These are phyloP conservation scores for Caenorhabditis sulstoni DNA, from an alignment of 2,888 invertebrate genomes.

Conservation along the genomic window DNA sequence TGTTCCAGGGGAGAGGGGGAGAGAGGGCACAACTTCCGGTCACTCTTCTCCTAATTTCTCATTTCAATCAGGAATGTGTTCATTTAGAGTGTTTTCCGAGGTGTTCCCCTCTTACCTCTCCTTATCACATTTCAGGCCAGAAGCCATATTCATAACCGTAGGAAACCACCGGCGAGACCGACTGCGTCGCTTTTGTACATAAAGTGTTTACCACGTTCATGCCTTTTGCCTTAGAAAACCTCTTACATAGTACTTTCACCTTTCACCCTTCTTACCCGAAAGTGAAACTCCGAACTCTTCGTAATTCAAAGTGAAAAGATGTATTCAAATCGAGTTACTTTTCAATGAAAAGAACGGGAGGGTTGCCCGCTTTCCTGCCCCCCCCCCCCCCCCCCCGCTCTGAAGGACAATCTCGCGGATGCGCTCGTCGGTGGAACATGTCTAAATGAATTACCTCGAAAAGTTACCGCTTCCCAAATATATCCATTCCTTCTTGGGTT, in stretches of 20 bases:
- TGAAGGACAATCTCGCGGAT: conserved; percentile 46
- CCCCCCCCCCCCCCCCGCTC: neutral
- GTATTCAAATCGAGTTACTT: conserved; percentile 48
- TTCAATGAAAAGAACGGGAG: conserved; percentile 35
- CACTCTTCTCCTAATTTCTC: neutral
- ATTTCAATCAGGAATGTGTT: neutral
- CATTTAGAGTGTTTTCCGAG: too few relatives aligned
- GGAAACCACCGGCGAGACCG: too few relatives aligned
- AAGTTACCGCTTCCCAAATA: conserved; percentile 27
- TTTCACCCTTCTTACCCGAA: neutral
- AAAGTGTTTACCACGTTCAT: too few relatives aligned
- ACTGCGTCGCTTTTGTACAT: too few relatives aligned
- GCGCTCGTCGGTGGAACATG: conserved; percentile 50
- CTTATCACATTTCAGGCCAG: too few relatives aligned
- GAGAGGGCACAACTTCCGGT: neutral
- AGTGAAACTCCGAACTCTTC: conserved; percentile 2
- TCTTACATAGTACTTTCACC: too few relatives aligned
- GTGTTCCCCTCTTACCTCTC: too few relatives aligned
- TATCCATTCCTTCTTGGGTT: neutral
- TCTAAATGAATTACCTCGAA: conserved; percentile 59
- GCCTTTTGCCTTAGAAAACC: too few relatives aligned
- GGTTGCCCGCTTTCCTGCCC: neutral
- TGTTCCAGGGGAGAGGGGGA: too few relatives aligned
- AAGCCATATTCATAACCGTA: too few relatives aligned
- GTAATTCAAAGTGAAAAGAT: conserved; percentile 30